phyloP scores from a whole-genome alignment of 2,797 vertebrate genomes.

The Enteromius viviparus region DNA sequence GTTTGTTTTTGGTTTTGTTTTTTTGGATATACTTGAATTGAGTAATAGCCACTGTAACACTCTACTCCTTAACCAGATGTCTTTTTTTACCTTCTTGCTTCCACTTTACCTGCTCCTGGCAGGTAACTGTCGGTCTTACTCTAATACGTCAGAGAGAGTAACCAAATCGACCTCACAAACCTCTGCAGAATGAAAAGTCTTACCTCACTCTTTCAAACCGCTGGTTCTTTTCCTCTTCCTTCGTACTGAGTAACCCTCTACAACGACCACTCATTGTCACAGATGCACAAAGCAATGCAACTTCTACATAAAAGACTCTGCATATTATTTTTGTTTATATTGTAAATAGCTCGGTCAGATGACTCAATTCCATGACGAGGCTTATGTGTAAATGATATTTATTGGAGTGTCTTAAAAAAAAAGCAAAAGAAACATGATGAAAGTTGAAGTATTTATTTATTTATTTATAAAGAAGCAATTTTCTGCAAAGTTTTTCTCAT shows the following conservation, averaged over 20 bases:
- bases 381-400: constrained; percentile 76
- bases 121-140: constrained; percentile 64
- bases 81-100: constrained; percentile 60
- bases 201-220: constrained; percentile 71
- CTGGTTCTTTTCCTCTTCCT: constrained; percentile 40
- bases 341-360: constrained; percentile 60
- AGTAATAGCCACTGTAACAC: constrained; percentile 65
- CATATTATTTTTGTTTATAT: constrained; percentile 57
- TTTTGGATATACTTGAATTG: constrained; percentile 63
- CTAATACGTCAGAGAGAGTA: constrained; percentile 68
- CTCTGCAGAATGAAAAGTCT: constrained; percentile 77
- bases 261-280: constrained; percentile 65
- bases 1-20: constrained; percentile 51
- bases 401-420: constrained; percentile 68
- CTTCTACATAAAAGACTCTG: constrained; percentile 68
- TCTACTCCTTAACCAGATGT: constrained; percentile 68
- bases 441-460: constrained; percentile 81
- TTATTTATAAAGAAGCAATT: constrained; percentile 73
- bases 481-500: constrained; percentile 71
- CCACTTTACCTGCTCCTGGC: constrained; percentile 73
- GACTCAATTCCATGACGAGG: constrained; percentile 71
- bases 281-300: constrained; percentile 93
- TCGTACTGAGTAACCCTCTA: constrained; percentile 50
- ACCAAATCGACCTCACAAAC: constrained; percentile 76
- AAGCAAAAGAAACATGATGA: constrained; percentile 47